Conservation (phyloP, 1,140 invertebrate species). For the Popillia japonica region DNA sequence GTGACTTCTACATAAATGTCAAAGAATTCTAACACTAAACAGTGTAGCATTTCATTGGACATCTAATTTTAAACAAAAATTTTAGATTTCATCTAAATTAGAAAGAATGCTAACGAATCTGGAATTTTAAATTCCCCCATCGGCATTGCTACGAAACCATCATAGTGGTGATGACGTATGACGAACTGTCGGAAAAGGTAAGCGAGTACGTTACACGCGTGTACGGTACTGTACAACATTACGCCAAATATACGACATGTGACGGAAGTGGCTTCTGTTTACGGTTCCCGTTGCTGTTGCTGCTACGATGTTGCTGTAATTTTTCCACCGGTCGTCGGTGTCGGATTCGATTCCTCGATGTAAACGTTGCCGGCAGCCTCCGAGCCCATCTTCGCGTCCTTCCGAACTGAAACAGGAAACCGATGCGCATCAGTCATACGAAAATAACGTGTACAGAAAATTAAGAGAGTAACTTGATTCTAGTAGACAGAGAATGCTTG, state of each 20-base stretch:
- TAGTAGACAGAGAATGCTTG: no score
- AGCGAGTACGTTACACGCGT: neutral
- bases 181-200: neutral
- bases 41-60: no score
- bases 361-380: conserved; percentile 65
- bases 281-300: conserved; percentile 1
- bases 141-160: neutral
- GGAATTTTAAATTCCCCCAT: conserved; percentile 13
- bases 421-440: conserved; percentile 44
- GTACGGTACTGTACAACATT: neutral
- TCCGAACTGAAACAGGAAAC: conserved; percentile 55
- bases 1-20: no score
- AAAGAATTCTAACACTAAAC: no score
- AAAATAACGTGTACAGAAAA: conserved; percentile 42
- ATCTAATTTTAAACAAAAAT: no score
- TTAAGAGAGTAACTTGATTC: neutral
- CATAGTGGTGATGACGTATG: neutral
- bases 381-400: conserved; percentile 55
- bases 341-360: conserved; percentile 58
- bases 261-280: conserved; percentile 32
- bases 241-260: conserved; percentile 26
- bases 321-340: conserved; percentile 38
- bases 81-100: neutral
- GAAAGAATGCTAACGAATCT: conserved; percentile 6
- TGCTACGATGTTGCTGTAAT: conserved; percentile 18